Base-by-base conservation (phyloP, 2,797 vertebrate species). In the Rhinogobio ventralis region DNA sequence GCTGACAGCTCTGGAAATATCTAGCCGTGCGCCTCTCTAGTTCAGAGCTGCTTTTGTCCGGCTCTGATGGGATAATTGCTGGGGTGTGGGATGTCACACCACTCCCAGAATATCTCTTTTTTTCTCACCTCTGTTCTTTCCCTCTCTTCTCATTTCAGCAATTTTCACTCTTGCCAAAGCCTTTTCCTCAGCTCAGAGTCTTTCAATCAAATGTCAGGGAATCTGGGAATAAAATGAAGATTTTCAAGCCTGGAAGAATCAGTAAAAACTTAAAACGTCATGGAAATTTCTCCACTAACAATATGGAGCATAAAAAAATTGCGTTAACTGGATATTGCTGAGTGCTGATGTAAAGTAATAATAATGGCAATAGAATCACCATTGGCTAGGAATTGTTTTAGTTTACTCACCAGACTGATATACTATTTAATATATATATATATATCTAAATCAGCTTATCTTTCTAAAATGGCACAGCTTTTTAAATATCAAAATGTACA, bases 31-130 rank as follows among this genome's bases (percentile, higher is more conserved):
- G 5, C 53, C 25, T 77, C 53, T 77, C 36, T 2, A 57, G 20
- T 76, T 57, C 73, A 75, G 20, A 39, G 28, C 30, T 10, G 53
- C 30, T 42, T 60, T 77, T 60, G 74, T 60, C 74, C 23, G 14
- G 53, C 53, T 36, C 53, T 60, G 53, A 77, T 77, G 74, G 53
- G 53, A 42, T 77, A 77, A 77, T 77, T 60, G 74, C 53, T 15
- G 74, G 53, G 8, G 74, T 77, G 53, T 51, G 9, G 73, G 33
- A 57, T 57, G 53, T 76, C 74, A 30, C 51, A 11, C 68, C 74
- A 67, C 28, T 39, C 49, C 33, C 36, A 49, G 51, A 55, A 33
- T 81, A 49, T 76, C 76, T 46, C 13, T 46, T 51, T 66, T 25
- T 60, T 28, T 49, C 71, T 60, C 60, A 66, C 45, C 30, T 46